Percentiles rank a stretch among this genome's conserved stretches.
Conservation (phyloP, 2,113 vertebrate species). For the Colius striatus region DNA sequence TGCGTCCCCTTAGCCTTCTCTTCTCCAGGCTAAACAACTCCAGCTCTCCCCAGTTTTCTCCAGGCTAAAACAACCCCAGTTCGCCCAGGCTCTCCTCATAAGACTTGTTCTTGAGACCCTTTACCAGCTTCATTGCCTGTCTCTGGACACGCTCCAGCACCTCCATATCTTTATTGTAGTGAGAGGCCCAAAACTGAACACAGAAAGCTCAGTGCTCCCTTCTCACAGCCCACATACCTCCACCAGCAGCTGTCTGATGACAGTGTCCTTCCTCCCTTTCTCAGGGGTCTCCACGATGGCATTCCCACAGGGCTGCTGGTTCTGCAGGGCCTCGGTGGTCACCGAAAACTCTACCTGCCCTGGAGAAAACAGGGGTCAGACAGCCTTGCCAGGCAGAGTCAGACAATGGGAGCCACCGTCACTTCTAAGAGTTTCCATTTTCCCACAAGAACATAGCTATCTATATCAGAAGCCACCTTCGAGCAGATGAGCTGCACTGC, state of each 20-base stretch:
- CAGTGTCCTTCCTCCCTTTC: slow-evolving; percentile 78
- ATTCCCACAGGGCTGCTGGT: slow-evolving; percentile 34
- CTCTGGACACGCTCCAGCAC: too few species aligned
- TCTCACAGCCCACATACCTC: slow-evolving; percentile 70
- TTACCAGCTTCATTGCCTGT: too few species aligned
- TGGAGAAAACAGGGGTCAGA: slow-evolving; percentile 11
- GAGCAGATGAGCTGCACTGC: not conserved
- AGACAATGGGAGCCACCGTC: not conserved
- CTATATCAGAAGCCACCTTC: not conserved
- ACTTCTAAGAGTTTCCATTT: not conserved
- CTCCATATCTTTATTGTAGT: too few species aligned
- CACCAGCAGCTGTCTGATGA: slow-evolving; percentile 80
- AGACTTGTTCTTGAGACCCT: too few species aligned
- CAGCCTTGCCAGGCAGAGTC: not conserved
- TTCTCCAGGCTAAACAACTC: too few species aligned
- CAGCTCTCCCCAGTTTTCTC: too few species aligned
- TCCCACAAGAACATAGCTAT: not conserved
- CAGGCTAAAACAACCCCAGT: too few species aligned
- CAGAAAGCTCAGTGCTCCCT: not conserved
- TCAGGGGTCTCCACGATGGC: slow-evolving; percentile 73
- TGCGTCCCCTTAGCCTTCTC: too few species aligned
- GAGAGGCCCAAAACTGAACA: too few species aligned
- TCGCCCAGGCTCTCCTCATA: too few species aligned
- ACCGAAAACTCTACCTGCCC: slow-evolving; percentile 62
- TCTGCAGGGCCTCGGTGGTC: slow-evolving; percentile 53